Base-by-base conservation (phyloP, 2,888 invertebrate species). In the Plagiodera versicolora region DNA sequence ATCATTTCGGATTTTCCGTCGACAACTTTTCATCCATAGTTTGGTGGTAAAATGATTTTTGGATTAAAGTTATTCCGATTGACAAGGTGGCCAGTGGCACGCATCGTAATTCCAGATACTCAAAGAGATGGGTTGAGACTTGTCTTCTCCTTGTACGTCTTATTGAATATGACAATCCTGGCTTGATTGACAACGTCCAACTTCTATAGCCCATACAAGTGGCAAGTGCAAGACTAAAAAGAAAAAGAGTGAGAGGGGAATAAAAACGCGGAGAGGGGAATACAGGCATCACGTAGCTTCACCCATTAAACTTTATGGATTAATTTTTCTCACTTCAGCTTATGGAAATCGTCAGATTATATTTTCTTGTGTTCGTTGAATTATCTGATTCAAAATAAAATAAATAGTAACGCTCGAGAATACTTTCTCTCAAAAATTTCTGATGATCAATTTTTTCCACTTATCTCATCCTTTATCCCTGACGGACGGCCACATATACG, bases 111-210 rank as follows among this genome's bases (percentile, higher is more conserved):
- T 72, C 49, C 65, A 64, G 53, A 72, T 59, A 64, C 60, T 67
- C 63, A 69, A 66, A 10, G 66, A 67, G 59, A 68, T 70, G 39
- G 68, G 64, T 61, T 69, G 46, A 19, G 67, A 67, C 28, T 47
- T 68, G 64, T 73, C 70, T 61, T 63, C 60, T 53, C 67, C 56
- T 73, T 69, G 62, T 72, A 74, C 20, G 73, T 74, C 56, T 66
- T 70, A 58, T 64, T 68, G 55, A 72, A 73, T 10, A 68, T 63
- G 11, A 24, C 58, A 59, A 59, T 60, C 24, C 61, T 62, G 17
- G 68, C 70, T 60, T 60, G 45, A 58, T 72, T 67, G 45, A 74
- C 68, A 64, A 71, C 67, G 19, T 47, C 55, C 54, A 67, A 16
- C 59, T 72, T 60, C 64, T 68, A 70, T 44, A 67, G 45, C 16